These are phyloP conservation scores for Hirundichthys speculiger DNA, from an alignment of 2,113 vertebrate species.

Conservation along the genomic window DNA sequence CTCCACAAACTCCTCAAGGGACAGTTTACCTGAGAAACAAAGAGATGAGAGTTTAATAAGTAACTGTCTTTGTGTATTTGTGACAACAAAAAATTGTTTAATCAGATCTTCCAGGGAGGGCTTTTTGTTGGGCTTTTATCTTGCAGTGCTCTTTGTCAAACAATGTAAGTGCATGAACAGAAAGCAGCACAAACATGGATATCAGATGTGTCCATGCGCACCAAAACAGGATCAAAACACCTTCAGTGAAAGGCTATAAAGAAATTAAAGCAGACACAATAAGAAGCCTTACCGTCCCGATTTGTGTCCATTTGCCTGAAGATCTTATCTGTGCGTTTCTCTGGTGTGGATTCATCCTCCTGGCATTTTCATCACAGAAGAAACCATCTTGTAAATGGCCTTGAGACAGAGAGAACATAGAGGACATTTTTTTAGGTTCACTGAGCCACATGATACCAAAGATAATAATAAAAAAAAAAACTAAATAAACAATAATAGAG, in stretches of 20 bases:
- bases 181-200: no score
- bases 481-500: neutral
- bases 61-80: neutral
- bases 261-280: no score
- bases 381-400: constrained; percentile 99
- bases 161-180: no score
- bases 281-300: constrained; percentile 86
- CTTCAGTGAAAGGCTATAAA: no score
- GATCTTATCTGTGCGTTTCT: constrained; percentile 99
- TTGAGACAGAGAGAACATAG: constrained; percentile 56
- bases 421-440: neutral
- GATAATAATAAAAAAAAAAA: neutral
- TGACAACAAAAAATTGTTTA: neutral
- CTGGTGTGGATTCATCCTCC: constrained; percentile 98
- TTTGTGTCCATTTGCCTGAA: constrained; percentile 99
- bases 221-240: no score
- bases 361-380: constrained; percentile 99
- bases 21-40: constrained; percentile 91
- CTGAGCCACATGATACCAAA: neutral
- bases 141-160: no score
- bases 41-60: neutral
- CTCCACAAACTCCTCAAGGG: constrained; percentile 97
- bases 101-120: no score
- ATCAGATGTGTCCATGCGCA: no score
- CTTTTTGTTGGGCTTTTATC: no score